Evolutionary conservation across 2,113 vertebrate species (phyloP).

Genomic region (Hemichromis elongatus): DNA sequence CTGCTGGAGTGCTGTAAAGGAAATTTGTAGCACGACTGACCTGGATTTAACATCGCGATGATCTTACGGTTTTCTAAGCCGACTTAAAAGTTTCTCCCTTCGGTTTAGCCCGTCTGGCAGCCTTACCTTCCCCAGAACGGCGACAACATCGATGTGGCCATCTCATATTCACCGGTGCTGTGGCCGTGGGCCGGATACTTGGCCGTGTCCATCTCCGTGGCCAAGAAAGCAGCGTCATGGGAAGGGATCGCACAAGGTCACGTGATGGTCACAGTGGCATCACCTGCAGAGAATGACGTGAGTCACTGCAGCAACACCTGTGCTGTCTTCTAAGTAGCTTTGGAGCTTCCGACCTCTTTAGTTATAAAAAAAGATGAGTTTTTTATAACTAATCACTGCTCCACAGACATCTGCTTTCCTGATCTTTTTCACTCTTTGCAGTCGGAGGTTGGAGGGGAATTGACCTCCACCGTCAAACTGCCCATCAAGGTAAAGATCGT

Average conservation of each 20-base stretch:
- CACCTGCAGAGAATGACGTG: constrained; percentile 88
- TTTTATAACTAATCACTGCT: not conserved
- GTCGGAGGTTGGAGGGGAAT: constrained; percentile 84
- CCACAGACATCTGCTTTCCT: not conserved
- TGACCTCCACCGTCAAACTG: constrained; percentile 92
- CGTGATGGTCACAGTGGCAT: constrained; percentile 91
- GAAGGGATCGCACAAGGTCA: constrained; percentile 95
- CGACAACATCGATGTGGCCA: constrained; percentile 92
- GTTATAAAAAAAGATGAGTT: too few relatives aligned
- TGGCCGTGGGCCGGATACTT: constrained; percentile 98
- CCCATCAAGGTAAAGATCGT: constrained; percentile 97
- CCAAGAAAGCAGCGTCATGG: constrained; percentile 96
- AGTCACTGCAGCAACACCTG: constrained; percentile 34
- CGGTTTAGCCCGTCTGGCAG: constrained; percentile 93
- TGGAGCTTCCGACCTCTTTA: not conserved
- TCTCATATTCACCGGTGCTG: constrained; percentile 89
- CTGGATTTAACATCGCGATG: not conserved
- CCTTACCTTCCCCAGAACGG: constrained; percentile 97
- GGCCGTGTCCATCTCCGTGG: constrained; percentile 95
- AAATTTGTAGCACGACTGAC: not conserved
- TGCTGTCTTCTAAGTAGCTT: not conserved
- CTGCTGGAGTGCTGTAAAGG: rapidly evolving
- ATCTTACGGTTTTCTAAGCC: not conserved
- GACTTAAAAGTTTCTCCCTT: not conserved
- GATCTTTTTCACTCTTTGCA: constrained; percentile 38